These are phyloP conservation scores for Sciurus niger DNA, from an alignment of 2,113 vertebrate species.

Conservation along the genomic window DNA sequence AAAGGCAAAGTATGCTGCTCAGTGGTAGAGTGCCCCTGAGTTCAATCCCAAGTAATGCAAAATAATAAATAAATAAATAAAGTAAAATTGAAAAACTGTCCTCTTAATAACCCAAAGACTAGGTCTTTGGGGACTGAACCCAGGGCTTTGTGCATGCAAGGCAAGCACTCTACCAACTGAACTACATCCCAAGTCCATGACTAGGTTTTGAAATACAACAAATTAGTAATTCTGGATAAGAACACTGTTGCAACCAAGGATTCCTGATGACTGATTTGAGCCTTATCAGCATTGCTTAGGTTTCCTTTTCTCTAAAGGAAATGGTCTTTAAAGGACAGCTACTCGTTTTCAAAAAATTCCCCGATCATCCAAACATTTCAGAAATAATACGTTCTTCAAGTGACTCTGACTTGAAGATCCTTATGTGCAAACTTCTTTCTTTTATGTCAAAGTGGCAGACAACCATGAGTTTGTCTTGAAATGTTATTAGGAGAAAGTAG, in stretches of 20 bases:
- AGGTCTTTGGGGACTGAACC: background rate
- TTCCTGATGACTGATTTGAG: background rate
- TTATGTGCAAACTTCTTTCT: background rate
- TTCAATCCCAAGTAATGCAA: too few species aligned
- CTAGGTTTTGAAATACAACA: background rate
- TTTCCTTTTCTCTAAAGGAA: background rate
- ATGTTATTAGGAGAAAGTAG: background rate
- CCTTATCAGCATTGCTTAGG: background rate
- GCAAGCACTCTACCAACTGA: too few species aligned
- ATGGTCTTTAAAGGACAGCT: background rate
- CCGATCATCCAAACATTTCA: background rate
- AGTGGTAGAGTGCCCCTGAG: too few species aligned
- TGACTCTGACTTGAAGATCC: background rate
- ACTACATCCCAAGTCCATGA: too few species aligned
- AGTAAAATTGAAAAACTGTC: background rate
- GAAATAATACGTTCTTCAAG: background rate
- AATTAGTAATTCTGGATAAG: constrained; percentile 16
- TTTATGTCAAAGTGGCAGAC: background rate
- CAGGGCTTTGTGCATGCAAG: too few species aligned
- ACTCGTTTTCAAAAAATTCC: background rate
- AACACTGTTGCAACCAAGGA: background rate
- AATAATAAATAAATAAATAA: too few species aligned
- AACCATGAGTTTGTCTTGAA: background rate
- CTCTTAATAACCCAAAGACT: background rate
- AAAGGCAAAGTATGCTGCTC: too few species aligned